Evolutionary conservation across 2,888 invertebrate species (phyloP).

Genomic region (Phortica okadai): DNA sequence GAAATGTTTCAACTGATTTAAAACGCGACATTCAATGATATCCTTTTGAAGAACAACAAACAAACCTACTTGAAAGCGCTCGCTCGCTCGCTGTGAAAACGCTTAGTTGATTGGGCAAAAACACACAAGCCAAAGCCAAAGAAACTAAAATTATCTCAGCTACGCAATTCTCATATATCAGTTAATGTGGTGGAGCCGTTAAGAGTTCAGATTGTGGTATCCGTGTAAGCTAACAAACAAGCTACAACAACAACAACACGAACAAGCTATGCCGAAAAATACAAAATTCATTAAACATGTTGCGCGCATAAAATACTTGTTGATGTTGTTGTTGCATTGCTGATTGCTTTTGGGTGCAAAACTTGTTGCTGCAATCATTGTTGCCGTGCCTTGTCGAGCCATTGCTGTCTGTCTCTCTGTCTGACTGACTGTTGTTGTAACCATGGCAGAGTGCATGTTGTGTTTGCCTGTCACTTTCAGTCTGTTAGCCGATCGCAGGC

Average conservation of each 20-base stretch:
- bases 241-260: neutral
- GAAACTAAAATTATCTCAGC: no score
- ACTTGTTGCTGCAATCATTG: slow-evolving; percentile 27
- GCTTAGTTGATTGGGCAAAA: no score
- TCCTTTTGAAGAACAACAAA: neutral
- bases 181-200: neutral
- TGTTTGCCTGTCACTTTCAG: slow-evolving; percentile 33
- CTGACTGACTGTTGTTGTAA: slow-evolving; percentile 26
- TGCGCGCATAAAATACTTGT: slow-evolving; percentile 33
- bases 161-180: no score
- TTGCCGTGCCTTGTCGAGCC: neutral
- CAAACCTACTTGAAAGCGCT: neutral
- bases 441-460: slow-evolving; percentile 20
- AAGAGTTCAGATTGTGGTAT: slow-evolving; percentile 1
- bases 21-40: neutral
- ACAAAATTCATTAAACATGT: slow-evolving; percentile 30
- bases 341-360: slow-evolving; percentile 33
- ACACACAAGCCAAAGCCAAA: no score
- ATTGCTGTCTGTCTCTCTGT: neutral
- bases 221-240: neutral
- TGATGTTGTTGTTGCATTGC: slow-evolving; percentile 29
- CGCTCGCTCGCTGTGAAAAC: no score
- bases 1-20: slow-evolving; percentile 44
- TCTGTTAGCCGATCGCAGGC: slow-evolving; percentile 17
- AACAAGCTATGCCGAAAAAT: slow-evolving; percentile 12